Conservation (phyloP, 1,140 invertebrate genomes). For the Mamestra configurata region DNA sequence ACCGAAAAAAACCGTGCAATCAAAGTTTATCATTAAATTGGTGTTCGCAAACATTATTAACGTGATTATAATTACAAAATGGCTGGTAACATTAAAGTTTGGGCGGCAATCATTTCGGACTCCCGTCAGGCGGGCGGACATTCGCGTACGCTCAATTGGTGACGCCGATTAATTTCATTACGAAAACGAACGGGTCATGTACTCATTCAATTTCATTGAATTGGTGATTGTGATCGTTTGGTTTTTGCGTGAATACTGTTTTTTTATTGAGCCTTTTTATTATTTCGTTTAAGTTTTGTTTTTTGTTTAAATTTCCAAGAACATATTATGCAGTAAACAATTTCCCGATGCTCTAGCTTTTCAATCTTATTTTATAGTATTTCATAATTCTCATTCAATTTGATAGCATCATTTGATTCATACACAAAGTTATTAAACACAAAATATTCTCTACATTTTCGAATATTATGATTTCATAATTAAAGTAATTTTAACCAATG, state of each 20-base stretch:
- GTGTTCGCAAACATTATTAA: conserved; percentile 33
- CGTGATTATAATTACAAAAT: conserved; percentile 36
- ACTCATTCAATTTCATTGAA: conserved; percentile 46
- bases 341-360: no score
- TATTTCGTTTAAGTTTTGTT: background rate
- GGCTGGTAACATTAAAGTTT: conserved; percentile 10
- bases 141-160: conserved; percentile 41
- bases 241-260: conserved; percentile 26
- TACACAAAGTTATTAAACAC: no score
- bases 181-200: conserved; percentile 35
- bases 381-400: no score
- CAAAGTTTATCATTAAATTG: conserved; percentile 43
- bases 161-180: conserved; percentile 50
- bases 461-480: no score
- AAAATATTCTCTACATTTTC: no score
- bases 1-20: conserved; percentile 35
- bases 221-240: conserved; percentile 42
- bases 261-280: conserved; percentile 14
- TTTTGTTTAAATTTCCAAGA: no score
- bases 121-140: conserved; percentile 7
- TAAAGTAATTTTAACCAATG: no score
- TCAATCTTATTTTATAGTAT: no score
- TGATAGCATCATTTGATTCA: no score
- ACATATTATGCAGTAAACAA: no score
- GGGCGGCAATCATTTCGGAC: background rate